These are phyloP conservation scores for Hemicentrotus pulcherrimus DNA, from an alignment of 35 echinoderm and acorn worm species.

Conservation along the genomic window DNA sequence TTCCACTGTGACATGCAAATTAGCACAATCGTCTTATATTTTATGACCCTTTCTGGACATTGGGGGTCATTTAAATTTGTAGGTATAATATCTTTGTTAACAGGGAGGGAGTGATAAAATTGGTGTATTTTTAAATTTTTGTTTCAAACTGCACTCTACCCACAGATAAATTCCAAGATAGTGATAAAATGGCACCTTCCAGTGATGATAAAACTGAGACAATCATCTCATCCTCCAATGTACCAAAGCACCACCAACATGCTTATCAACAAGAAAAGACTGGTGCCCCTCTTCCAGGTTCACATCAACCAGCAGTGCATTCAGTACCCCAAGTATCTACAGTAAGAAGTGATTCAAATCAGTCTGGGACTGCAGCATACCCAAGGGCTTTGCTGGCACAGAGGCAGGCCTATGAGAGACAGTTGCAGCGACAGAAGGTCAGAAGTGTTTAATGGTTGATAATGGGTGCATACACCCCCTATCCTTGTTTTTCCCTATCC, in stretches of 20 bases:
- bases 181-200: background rate
- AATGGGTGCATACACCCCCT: background rate
- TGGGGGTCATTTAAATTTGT: too few species aligned
- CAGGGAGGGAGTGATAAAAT: background rate
- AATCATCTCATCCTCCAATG: background rate
- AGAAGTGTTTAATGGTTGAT: background rate
- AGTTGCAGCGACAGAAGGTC: constrained; percentile 32
- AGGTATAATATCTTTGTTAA: background rate
- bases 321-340: background rate
- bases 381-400: constrained; percentile 4
- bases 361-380: background rate
- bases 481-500: background rate
- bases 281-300: background rate
- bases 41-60: too few species aligned
- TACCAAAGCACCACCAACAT: background rate
- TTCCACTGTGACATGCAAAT: too few species aligned
- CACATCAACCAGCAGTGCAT: background rate
- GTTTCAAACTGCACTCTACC: background rate
- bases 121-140: background rate
- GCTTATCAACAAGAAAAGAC: background rate
- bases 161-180: background rate
- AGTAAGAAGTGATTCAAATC: background rate
- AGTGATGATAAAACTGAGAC: background rate
- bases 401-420: constrained; percentile 28
- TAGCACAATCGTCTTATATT: too few species aligned